Evolutionary conservation across 2,113 vertebrate genomes (phyloP).

Genomic region (Pachypanchax playfairii): DNA sequence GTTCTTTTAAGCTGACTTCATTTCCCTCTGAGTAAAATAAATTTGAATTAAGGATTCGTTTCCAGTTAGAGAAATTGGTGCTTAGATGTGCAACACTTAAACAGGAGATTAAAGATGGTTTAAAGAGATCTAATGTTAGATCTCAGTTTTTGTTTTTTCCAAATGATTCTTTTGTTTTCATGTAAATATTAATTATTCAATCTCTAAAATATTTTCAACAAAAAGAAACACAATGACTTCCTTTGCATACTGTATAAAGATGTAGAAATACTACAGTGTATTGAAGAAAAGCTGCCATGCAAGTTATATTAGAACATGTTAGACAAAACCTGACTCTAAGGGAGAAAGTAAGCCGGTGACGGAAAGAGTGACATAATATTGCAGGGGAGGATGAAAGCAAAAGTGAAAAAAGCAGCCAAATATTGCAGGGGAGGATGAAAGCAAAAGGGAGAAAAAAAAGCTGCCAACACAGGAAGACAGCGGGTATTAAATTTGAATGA

Average conservation of each 20-base stretch:
- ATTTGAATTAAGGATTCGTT: background rate
- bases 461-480: constrained; percentile 33
- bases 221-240: background rate
- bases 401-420: constrained; percentile 32
- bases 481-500: constrained; percentile 30
- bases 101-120: too few species aligned
- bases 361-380: constrained; percentile 25
- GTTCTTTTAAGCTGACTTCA: background rate
- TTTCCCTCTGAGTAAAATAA: background rate
- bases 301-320: constrained; percentile 11
- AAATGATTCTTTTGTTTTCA: too few species aligned
- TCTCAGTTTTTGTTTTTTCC: too few species aligned
- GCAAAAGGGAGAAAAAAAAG: constrained; percentile 28
- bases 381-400: constrained; percentile 55
- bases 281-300: constrained; percentile 8
- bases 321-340: constrained; percentile 7
- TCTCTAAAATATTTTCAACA: background rate
- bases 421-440: constrained; percentile 46
- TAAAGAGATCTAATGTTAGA: too few species aligned
- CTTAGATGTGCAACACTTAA: too few species aligned
- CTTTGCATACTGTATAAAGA: background rate
- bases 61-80: too few species aligned
- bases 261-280: background rate
- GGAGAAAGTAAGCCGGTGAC: constrained; percentile 4
- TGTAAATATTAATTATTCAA: background rate